Base-by-base conservation (phyloP, 2,888 invertebrate species). In the Xestobium rufovillosum region DNA sequence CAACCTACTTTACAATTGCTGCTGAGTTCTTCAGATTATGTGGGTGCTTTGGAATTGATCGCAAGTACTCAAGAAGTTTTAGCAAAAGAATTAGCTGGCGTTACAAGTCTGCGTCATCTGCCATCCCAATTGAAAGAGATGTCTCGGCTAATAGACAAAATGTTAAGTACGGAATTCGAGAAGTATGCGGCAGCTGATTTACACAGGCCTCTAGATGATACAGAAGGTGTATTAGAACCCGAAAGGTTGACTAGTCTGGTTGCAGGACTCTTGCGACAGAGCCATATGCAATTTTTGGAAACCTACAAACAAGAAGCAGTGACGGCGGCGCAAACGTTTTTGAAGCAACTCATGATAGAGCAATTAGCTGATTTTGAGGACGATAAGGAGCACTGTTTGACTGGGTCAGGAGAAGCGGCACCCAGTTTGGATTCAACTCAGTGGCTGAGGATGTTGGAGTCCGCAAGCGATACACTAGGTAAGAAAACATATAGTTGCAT, bases 1-100 rank as follows among this genome's bases (percentile, higher is more conserved):
- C 98, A 98, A 63, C 90, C 95, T 1, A 96, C 92, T 66, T 85
- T 98, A 55, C 98, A 98, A 63, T 72, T 94, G 36, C 70, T 97
- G 31, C 70, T 98, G 28, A 90, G 94, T 43, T 91, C 91, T 6
- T 91, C 90, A 43, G 97, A 98, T 66, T 98, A 94, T 72, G 94
- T 95, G 23, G 95, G 91, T 26, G 97, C 97, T 1, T 71, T 98
- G 42, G 97, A 98, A 68, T 75, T 98, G 42, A 98, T 98, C 50
- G 82, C 88, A 47, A 94, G 94, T 3, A 95, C 97, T 2, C 92
- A 96, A 66, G 94, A 92, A 65, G 88, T 96, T 36, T 72, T 98
- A 19, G 76, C 81, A 6, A 86, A 87, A 51, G 90, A 92, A 59
- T 71, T 98, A 27, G 82, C 87, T 44, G 95, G 95, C 10, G 79